Conservation (phyloP, 2,888 invertebrate species). For the Lycia hirtaria region DNA sequence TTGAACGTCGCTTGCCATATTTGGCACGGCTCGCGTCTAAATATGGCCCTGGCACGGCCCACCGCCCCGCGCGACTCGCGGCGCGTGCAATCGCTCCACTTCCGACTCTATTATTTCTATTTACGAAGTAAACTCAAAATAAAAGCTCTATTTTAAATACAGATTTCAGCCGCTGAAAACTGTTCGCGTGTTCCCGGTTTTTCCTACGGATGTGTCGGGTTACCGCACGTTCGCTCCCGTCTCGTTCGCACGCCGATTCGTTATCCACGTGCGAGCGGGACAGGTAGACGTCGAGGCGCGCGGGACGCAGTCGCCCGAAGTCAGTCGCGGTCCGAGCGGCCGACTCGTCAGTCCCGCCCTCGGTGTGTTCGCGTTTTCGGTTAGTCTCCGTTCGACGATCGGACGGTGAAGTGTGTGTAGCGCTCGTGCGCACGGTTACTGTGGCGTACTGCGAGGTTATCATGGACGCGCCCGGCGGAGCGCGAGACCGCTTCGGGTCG, state of each 20-base stretch:
- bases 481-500: constrained; percentile 95
- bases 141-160: constrained; percentile 83
- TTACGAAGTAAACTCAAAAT: constrained; percentile 85
- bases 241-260: constrained; percentile 57
- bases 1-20: constrained; percentile 92
- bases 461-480: constrained; percentile 96
- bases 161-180: constrained; percentile 81
- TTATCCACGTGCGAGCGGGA: constrained; percentile 60
- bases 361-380: constrained; percentile 81
- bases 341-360: constrained; percentile 85
- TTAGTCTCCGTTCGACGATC: constrained; percentile 84
- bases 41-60: constrained; percentile 92
- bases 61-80: constrained; percentile 79
- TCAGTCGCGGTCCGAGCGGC: constrained; percentile 86
- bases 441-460: constrained; percentile 87
- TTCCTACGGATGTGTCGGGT: constrained; percentile 84
- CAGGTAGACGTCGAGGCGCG: constrained; percentile 78
- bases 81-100: constrained; percentile 70
- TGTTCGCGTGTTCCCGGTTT: constrained; percentile 79
- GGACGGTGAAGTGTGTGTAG: constrained; percentile 81
- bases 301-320: constrained; percentile 78
- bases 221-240: constrained; percentile 66
- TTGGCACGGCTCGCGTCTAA: constrained; percentile 92
- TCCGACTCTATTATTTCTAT: constrained; percentile 85
- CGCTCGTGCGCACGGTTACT: constrained; percentile 84